phyloP scores from a whole-genome alignment of 2,888 invertebrate species.

The Cetonia aurata region DNA sequence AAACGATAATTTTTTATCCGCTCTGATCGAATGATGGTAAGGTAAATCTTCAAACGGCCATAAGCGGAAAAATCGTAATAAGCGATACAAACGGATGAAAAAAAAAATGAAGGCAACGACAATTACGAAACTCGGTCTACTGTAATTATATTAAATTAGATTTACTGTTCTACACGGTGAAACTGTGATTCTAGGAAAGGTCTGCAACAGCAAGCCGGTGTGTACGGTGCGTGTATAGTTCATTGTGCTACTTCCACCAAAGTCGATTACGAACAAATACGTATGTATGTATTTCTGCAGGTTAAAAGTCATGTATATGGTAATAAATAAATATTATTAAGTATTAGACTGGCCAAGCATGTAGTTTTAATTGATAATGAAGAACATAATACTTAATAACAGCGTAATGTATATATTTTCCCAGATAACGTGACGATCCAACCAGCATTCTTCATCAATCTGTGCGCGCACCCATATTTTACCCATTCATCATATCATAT shows the following conservation, averaged over 20 bases:
- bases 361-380: constrained; percentile 21
- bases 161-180: constrained; percentile 35
- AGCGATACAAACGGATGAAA: constrained; percentile 16
- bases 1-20: constrained; percentile 16
- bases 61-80: constrained; percentile 23
- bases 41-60: constrained; percentile 28
- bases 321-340: constrained; percentile 18
- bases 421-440: constrained; percentile 2
- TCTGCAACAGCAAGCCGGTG: constrained; percentile 20
- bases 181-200: constrained; percentile 39
- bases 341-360: constrained; percentile 9
- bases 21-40: not conserved
- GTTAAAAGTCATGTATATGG: constrained; percentile 26
- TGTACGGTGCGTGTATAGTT: constrained; percentile 25
- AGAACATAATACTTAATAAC: constrained; percentile 12
- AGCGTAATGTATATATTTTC: constrained; percentile 8
- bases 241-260: constrained; percentile 38
- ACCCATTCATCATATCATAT: constrained; percentile 7
- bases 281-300: constrained; percentile 19
- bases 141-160: constrained; percentile 41
- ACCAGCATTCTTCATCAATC: constrained; percentile 15
- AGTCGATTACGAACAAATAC: constrained; percentile 13
- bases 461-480: not conserved
- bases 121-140: constrained; percentile 30
- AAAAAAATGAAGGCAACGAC: constrained; percentile 28